A percentile compares a stretch with the other conserved stretches of the same genome.
These are phyloP conservation scores for Idaea straminata DNA, from an alignment of 2,888 invertebrate species.

Conservation along the genomic window DNA sequence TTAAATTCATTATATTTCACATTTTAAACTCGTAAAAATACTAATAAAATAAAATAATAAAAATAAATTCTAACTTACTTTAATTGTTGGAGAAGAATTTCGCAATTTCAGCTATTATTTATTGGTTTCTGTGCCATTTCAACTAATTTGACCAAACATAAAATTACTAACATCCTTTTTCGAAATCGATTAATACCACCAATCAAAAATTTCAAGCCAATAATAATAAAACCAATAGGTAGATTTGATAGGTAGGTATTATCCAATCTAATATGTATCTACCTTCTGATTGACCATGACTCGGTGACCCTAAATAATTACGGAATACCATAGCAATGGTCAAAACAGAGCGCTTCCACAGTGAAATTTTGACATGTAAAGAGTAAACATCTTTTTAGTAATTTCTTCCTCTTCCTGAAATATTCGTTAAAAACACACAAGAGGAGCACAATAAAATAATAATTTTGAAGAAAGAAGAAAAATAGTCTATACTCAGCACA, in stretches of 20 bases:
- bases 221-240: neutral
- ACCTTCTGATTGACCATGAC: neutral
- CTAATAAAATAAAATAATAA: too few species aligned
- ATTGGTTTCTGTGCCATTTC: neutral
- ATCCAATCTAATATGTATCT: neutral
- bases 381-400: too few species aligned
- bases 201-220: neutral
- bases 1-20: too few species aligned
- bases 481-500: too few species aligned
- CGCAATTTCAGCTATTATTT: neutral
- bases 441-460: too few species aligned
- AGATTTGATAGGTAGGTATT: neutral
- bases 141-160: neutral
- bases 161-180: neutral
- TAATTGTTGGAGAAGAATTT: too few species aligned
- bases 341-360: neutral
- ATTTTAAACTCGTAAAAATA: too few species aligned
- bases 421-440: too few species aligned
- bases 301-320: neutral
- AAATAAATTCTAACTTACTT: too few species aligned
- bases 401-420: too few species aligned
- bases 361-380: neutral
- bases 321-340: neutral
- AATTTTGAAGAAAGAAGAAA: too few species aligned
- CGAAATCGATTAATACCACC: neutral